These are phyloP conservation scores for Seriola quinqueradiata DNA, from an alignment of 2,113 vertebrate genomes.

Conservation along the genomic window DNA sequence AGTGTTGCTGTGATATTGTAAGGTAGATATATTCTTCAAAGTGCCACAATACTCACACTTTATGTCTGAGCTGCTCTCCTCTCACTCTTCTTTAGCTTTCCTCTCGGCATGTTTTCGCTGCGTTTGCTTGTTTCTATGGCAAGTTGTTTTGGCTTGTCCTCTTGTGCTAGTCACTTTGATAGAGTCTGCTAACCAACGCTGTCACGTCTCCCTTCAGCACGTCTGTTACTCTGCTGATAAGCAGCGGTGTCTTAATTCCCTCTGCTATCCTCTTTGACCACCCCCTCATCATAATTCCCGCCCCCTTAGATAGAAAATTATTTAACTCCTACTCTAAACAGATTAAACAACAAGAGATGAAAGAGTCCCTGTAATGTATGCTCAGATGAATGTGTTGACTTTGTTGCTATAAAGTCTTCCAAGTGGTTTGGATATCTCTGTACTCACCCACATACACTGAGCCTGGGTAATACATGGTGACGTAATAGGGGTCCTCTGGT, in stretches of 20 bases:
- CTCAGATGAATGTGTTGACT: constrained; percentile 8
- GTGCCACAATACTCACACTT: constrained; percentile 68
- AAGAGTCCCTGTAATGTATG: background rate
- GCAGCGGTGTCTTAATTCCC: constrained; percentile 33
- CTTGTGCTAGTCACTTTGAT: constrained; percentile 32
- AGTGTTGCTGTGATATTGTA: background rate
- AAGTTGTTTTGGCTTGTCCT: constrained; percentile 17
- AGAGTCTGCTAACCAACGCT: constrained; percentile 37
- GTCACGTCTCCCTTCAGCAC: constrained; percentile 60
- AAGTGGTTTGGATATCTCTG: constrained; percentile 22
- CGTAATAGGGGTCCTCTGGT: constrained; percentile 71
- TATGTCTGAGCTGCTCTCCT: constrained; percentile 44
- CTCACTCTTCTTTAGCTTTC: constrained; percentile 5
- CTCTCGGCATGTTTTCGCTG: constrained; percentile 48
- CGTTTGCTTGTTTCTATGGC: constrained; percentile 33
- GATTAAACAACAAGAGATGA: constrained; percentile 12
- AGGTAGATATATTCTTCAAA: background rate
- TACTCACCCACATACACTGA: constrained; percentile 80
- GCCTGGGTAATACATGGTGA: constrained; percentile 72
- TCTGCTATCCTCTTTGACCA: constrained; percentile 45
- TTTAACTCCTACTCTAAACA: constrained; percentile 35
- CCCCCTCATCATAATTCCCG: constrained; percentile 5
- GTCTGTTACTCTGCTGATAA: constrained; percentile 81
- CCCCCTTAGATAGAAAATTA: constrained; percentile 21
- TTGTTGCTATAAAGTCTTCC: constrained; percentile 7